Evolutionary conservation across 2,113 vertebrate species (phyloP), one percentile per base, ranked within the genome.

Genomic region (Gnathonemus longibarbis): DNA sequence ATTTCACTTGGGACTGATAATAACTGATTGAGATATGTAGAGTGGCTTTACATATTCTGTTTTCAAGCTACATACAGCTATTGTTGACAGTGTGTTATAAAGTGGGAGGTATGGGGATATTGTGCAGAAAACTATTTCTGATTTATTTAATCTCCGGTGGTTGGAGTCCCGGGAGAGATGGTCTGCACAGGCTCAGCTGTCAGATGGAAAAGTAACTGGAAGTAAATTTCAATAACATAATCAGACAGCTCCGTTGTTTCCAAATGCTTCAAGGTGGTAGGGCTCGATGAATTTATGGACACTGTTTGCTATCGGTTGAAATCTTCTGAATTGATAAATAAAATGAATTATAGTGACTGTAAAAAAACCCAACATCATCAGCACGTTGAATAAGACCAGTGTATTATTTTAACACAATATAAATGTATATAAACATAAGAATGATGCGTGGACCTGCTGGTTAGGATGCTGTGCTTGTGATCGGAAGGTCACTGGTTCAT

Each of bases 111-210:
- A 52, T 49, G 46, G 48, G 45, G 46, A 8, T 39, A 53, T 52
- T 53, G 27, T 17, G 45, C 46, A 35, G 84, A 45, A 87, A 17
- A 35, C 84, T 87, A 52, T 52, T 87, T 52, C 48, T 87, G 84
- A 87, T 87, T 87, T 87, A 87, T 52, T 87, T 87, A 52, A 84
- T 84, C 83, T 84, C 83, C 83, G 1, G 15, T 84, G 2, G 9
- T 45, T 8, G 24, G 80, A 21, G 80, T 48, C 45, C 45, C 83
- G 48, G 19, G 42, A 48, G 83, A 80, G 74, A 80, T 19, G 17
- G 13, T 42, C 74, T 80, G 74, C 31, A 80, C 31, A 80, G 35
- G 6, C 83, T 84, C 45, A 13, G 21, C 42, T 46, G 45, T 84
- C 83, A 48, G 45, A 46, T 17, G 83, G 39, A 48, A 84, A 48